Base-by-base conservation (phyloP, 1,140 invertebrate genomes). In the Diachasmimorpha longicaudata region DNA sequence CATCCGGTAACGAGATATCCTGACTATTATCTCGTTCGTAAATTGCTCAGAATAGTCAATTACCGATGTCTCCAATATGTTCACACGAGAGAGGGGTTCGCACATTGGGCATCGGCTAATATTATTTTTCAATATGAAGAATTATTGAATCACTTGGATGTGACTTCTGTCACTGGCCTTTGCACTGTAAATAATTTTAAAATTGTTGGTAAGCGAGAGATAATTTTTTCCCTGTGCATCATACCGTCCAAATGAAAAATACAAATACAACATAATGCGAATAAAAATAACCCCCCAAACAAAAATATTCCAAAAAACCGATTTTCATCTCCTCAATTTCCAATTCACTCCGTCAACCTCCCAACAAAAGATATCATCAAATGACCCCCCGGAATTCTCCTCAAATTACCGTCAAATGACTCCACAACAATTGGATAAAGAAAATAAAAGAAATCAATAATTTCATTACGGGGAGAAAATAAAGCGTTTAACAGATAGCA, bases 1-100 rank as follows among this genome's bases (percentile, higher is more conserved):
- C 58, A 74, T 74, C 72, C 72, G 72, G 58, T 74, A 74, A 74
- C 72, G 36, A 74, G 72, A 74, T 74, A 74, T 74, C 72, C 72
- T 67, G 63, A 44, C 72, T 44, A 74, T 74, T 74, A 74, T 74
- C 72, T 68, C 72, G 72, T 74, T 74, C 48, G 21, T 44, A 67
- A 74, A 74, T 74, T 68, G 63, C 63, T 74, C 44, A 68, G 72
- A 67, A 74, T 68, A 67, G 63, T 75, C 71, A 73, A 66, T 73
- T 73, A 73, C 71, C 23, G 37, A 63, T 63, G 58, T 58, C 52
- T 46, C 70, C 70, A 72, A 72, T 72, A 72, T 58, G 70, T 72
- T 72, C 10, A 31, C 19, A 13, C 23, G 23, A 25, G 21, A 25
- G 58, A 19, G 58, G 21, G 58, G 21, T n/a, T n/a, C n/a, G 23